These are phyloP conservation scores for Euwallacea similis DNA, from an alignment of 1,140 invertebrate genomes.

Conservation along the genomic window DNA sequence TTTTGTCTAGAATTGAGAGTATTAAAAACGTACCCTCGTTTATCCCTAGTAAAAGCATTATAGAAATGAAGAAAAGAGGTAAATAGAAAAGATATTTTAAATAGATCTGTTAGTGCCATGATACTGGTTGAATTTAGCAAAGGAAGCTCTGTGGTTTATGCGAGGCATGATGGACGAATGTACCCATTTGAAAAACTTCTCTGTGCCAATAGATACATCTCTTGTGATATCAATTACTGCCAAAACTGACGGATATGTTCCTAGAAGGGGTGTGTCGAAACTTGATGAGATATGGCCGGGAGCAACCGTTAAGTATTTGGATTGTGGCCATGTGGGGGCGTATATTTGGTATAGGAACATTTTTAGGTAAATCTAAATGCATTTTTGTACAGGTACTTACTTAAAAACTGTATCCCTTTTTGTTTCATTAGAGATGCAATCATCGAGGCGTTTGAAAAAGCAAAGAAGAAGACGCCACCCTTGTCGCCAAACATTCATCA, in stretches of 20 bases:
- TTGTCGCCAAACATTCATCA: not conserved
- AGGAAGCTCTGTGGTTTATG: conserved; percentile 92
- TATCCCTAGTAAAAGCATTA: conserved; percentile 28
- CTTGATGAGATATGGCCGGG: conserved; percentile 92
- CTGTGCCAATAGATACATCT: conserved; percentile 79
- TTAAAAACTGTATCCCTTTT: conserved; percentile 2
- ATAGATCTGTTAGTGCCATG: not conserved
- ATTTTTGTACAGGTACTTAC: not conserved
- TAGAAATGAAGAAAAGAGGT: conserved; percentile 38
- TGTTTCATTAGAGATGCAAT: conserved; percentile 61
- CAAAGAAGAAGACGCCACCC: conserved; percentile 58
- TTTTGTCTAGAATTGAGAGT: conserved; percentile 13
- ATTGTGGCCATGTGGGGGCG: conserved; percentile 88
- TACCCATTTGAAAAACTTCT: conserved; percentile 94
- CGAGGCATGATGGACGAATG: conserved; percentile 98
- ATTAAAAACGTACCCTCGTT: conserved; percentile 23
- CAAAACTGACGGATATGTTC: conserved; percentile 90
- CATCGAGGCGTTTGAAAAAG: conserved; percentile 64
- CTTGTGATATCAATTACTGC: conserved; percentile 84
- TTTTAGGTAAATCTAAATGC: conserved; percentile 41
- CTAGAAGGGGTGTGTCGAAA: conserved; percentile 76
- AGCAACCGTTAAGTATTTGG: conserved; percentile 81
- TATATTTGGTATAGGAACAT: conserved; percentile 64
- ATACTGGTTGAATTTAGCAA: conserved; percentile 40
- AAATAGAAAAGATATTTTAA: not conserved